Conservation (phyloP, 2,888 invertebrate genomes). For the Phalera bucephala region DNA sequence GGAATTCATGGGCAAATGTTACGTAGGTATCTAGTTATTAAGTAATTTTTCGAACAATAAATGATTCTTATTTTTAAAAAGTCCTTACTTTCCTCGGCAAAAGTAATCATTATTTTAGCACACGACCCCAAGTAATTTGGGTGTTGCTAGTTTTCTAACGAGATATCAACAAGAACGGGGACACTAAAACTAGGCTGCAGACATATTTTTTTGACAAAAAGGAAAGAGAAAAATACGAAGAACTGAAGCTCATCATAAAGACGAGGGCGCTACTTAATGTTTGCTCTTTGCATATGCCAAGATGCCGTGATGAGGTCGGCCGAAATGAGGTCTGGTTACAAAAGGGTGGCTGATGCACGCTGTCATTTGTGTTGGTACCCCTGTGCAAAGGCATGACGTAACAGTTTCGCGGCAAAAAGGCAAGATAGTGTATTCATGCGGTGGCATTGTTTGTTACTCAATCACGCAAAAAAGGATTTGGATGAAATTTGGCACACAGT, state of each 20-base stretch:
- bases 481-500: too few relatives aligned
- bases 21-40: too few relatives aligned
- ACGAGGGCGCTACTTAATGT: slow-evolving; percentile 28
- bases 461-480: too few relatives aligned
- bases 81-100: too few relatives aligned
- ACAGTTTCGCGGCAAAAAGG: slow-evolving; percentile 15
- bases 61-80: too few relatives aligned
- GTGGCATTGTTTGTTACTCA: too few relatives aligned
- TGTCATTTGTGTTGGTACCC: slow-evolving; percentile 1
- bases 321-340: slow-evolving; percentile 39
- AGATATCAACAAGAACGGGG: slow-evolving; percentile 18
- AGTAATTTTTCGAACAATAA: too few relatives aligned
- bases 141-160: slow-evolving; percentile 12
- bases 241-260: neutral
- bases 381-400: slow-evolving; percentile 19
- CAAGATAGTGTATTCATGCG: too few relatives aligned
- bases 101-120: neutral
- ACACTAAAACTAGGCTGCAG: slow-evolving; percentile 26
- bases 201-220: slow-evolving; percentile 22
- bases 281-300: slow-evolving; percentile 28
- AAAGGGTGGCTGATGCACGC: slow-evolving; percentile 9
- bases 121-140: slow-evolving; percentile 4
- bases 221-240: slow-evolving; percentile 4
- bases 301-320: slow-evolving; percentile 37
- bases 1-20: too few relatives aligned